Percentiles rank a stretch among this genome's conserved stretches.
These are phyloP conservation scores for Deladenus siricidicola DNA, from an alignment of 2,888 invertebrate species.

Conservation along the genomic window DNA sequence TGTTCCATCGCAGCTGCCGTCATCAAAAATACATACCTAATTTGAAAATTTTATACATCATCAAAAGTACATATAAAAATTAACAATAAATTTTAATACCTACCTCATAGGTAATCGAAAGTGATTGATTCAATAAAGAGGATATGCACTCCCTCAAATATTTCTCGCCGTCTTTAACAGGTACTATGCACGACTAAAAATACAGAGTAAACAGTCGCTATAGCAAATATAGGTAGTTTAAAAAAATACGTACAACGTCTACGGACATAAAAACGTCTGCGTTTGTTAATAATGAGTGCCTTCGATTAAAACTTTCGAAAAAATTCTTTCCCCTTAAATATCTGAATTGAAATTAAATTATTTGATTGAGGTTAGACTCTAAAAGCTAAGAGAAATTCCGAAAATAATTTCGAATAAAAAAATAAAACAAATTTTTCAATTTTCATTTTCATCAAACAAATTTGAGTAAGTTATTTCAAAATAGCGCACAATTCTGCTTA, in stretches of 20 bases:
- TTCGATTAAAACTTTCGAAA: no score
- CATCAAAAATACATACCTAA: conserved; percentile 41
- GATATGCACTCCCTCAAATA: conserved; percentile 33
- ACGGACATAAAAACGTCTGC: neutral
- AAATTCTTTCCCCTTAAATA: no score
- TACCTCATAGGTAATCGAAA: conserved; percentile 3
- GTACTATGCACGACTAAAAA: conserved; percentile 35
- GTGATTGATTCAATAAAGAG: conserved; percentile 30
- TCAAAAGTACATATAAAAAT: conserved; percentile 4
- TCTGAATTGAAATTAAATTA: no score
- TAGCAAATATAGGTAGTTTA: neutral
- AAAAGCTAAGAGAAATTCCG: no score
- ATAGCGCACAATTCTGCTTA: no score
- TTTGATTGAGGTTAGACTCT: no score
- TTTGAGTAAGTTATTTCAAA: no score
- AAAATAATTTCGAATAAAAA: no score
- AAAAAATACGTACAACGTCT: neutral
- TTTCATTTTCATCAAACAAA: no score
- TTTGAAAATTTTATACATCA: neutral
- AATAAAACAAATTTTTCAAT: no score
- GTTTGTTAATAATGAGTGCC: no score
- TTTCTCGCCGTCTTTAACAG: conserved; percentile 36
- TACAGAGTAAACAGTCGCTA: no score
- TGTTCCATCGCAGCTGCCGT: conserved; percentile 39
- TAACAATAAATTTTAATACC: conserved; percentile 5